phyloP scores from a whole-genome alignment of 2,113 vertebrate species.

The Dicerorhinus sumatrensis region DNA sequence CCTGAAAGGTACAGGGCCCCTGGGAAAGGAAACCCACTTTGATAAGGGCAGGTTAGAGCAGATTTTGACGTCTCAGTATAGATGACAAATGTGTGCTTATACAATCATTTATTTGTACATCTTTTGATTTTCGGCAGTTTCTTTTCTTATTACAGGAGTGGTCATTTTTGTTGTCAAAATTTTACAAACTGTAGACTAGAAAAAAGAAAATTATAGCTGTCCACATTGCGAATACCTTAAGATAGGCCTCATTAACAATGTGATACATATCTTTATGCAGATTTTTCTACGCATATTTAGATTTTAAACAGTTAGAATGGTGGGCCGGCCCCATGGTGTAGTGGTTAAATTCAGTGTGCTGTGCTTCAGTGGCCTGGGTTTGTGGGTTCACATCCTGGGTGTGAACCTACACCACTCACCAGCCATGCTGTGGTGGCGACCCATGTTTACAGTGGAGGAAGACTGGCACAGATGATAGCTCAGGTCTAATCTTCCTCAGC shows the following conservation, averaged over 20 bases:
- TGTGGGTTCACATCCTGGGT: too few relatives aligned
- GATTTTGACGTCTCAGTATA: not conserved
- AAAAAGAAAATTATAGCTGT: not conserved
- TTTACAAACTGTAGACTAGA: not conserved
- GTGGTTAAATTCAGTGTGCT: too few relatives aligned
- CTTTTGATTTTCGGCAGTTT: not conserved
- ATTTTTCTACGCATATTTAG: not conserved
- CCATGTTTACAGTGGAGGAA: too few relatives aligned
- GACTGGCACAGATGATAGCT: too few relatives aligned
- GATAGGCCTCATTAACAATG: not conserved
- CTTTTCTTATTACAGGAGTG: not conserved
- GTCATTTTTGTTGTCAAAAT: not conserved
- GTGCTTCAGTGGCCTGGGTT: too few relatives aligned
- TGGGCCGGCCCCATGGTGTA: too few relatives aligned
- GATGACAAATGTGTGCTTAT: not conserved
- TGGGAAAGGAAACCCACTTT: not conserved
- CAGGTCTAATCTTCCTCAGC: too few relatives aligned
- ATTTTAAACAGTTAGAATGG: not conserved
- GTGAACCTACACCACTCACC: too few relatives aligned
- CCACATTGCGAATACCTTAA: not conserved
- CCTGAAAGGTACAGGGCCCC: constrained; percentile 91
- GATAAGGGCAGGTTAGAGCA: rapidly evolving
- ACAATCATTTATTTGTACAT: not conserved
- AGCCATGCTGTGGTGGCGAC: too few relatives aligned
- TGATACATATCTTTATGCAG: not conserved